These are phyloP conservation scores for Abrostola triplasia DNA, from an alignment of 2,888 invertebrate genomes.

Conservation along the genomic window DNA sequence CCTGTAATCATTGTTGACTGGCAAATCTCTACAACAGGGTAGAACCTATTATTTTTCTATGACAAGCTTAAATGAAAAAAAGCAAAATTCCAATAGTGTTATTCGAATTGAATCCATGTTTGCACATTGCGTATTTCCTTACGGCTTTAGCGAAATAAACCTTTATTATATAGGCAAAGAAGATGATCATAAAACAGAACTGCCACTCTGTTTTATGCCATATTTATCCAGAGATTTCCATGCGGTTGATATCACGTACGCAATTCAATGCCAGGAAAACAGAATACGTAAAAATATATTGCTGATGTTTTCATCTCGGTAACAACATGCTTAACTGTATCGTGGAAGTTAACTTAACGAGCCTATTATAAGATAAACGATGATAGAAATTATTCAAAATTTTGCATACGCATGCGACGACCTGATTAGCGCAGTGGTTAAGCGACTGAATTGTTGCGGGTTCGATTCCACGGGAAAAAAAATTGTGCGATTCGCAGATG, in stretches of 20 bases:
- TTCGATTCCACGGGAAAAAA: too few relatives aligned
- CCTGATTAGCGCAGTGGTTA: too few relatives aligned
- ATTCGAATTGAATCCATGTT: neutral
- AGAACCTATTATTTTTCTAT: too few relatives aligned
- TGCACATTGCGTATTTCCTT: neutral
- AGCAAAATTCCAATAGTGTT: neutral
- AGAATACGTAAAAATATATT: neutral
- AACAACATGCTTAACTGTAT: neutral
- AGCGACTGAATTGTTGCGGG: too few relatives aligned
- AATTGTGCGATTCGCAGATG: too few relatives aligned
- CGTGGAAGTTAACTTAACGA: neutral
- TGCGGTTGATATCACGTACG: neutral
- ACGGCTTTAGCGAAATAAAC: neutral
- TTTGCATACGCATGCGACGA: too few relatives aligned
- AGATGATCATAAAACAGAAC: conserved; percentile 14
- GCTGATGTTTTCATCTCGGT: neutral
- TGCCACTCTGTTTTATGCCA: conserved; percentile 6
- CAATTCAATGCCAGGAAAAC: conserved; percentile 3
- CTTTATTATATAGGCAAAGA: conserved; percentile 6
- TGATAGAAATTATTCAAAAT: too few relatives aligned
- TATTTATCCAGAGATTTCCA: conserved; percentile 14
- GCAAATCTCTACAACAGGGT: too few relatives aligned
- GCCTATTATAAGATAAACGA: too few relatives aligned
- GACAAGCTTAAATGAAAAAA: neutral
- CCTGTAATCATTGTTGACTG: too few relatives aligned